Conservation (phyloP, 2,113 vertebrate species). For the Struthidea cinerea region DNA sequence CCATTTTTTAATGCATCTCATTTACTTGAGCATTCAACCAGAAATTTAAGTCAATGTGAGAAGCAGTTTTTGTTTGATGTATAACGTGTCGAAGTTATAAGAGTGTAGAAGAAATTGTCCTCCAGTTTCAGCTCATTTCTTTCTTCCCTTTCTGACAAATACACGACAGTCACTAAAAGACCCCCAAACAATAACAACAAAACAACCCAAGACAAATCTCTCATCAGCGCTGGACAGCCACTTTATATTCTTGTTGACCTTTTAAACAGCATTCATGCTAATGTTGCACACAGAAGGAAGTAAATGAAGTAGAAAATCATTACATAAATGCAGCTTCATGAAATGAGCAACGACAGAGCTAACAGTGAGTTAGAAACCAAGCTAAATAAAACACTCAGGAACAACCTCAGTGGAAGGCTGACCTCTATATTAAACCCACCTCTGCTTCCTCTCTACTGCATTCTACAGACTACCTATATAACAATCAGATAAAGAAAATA, state of each 20-base stretch:
- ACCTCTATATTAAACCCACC: neutral
- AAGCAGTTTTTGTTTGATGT: neutral
- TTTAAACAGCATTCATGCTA: neutral
- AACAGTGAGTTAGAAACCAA: neutral
- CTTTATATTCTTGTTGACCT: neutral
- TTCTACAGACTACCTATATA: neutral
- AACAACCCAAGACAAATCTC: neutral
- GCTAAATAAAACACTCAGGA: neutral
- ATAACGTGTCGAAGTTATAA: neutral
- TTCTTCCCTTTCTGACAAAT: neutral
- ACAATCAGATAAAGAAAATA: neutral
- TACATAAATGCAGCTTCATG: neutral
- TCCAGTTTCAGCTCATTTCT: neutral
- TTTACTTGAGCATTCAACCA: neutral
- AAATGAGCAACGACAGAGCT: neutral
- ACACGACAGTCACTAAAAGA: neutral
- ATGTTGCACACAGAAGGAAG: neutral
- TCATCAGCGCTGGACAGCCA: neutral
- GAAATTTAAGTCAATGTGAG: neutral
- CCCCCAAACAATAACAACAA: neutral
- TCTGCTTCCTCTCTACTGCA: neutral
- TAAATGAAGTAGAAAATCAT: slow-evolving; percentile 2
- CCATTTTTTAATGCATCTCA: neutral
- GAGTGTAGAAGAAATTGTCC: neutral
- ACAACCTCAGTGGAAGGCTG: neutral